These are phyloP conservation scores for Philereme vetulata DNA, from an alignment of 2,888 invertebrate species.

Conservation along the genomic window DNA sequence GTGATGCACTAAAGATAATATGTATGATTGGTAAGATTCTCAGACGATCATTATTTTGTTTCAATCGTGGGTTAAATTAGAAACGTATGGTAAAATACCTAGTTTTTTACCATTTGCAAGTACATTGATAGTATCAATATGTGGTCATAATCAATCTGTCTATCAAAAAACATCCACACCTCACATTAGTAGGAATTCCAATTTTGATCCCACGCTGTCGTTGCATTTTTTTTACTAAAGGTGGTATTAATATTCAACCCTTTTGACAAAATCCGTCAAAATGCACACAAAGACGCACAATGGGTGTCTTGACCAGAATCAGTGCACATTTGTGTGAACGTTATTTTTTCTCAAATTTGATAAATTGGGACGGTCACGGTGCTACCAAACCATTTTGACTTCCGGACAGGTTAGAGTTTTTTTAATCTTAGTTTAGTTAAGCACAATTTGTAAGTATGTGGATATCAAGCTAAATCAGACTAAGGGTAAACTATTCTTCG, in stretches of 20 bases:
- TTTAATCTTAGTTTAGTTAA: neutral
- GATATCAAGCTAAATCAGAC: too few relatives aligned
- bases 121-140: too few relatives aligned
- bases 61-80: too few relatives aligned
- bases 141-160: too few relatives aligned
- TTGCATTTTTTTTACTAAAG: conserved; percentile 59
- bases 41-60: neutral
- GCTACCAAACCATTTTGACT: conserved; percentile 27
- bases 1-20: conserved; percentile 14
- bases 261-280: conserved; percentile 61
- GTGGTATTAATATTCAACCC: conserved; percentile 67
- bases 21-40: conserved; percentile 5
- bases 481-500: too few relatives aligned
- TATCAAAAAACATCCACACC: too few relatives aligned
- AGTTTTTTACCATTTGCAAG: too few relatives aligned
- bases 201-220: conserved; percentile 75
- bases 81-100: too few relatives aligned
- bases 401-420: conserved; percentile 20
- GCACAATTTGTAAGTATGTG: neutral
- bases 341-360: conserved; percentile 51
- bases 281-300: conserved; percentile 67
- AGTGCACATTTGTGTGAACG: conserved; percentile 65
- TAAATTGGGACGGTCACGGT: conserved; percentile 42
- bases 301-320: conserved; percentile 78
- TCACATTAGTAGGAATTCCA: too few relatives aligned